Conservation (phyloP, 2,797 vertebrate genomes). For the Eulemur mongoz region DNA sequence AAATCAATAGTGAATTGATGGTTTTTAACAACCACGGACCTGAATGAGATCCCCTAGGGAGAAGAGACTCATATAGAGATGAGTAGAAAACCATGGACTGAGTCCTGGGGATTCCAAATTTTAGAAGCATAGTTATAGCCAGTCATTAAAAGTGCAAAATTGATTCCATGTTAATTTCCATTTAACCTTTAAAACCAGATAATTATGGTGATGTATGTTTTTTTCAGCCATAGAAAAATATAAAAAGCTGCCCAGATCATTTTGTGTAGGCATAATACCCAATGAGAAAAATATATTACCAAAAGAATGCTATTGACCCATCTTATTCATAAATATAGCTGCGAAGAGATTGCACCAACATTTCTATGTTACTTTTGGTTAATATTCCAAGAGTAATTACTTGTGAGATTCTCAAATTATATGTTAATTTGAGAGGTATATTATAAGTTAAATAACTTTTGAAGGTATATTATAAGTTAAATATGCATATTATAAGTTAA, state of each 20-base stretch:
- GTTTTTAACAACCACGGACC: not conserved
- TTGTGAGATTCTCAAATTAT: conserved; percentile 19
- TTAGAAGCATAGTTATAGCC: not conserved
- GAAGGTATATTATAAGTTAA: conserved; percentile 20
- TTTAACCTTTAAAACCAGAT: conserved; percentile 35
- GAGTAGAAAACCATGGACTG: not conserved
- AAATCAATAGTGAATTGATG: conserved; percentile 4
- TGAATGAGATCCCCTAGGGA: not conserved
- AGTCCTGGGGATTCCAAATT: not conserved
- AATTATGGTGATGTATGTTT: not conserved
- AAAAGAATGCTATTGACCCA: not conserved
- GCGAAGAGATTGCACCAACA: not conserved
- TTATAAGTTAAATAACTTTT: not conserved
- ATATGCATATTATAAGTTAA: not conserved
- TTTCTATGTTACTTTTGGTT: conserved; percentile 44
- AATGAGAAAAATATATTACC: conserved; percentile 14
- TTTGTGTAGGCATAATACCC: not conserved
- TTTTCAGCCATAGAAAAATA: not conserved
- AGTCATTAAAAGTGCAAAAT: conserved; percentile 34
- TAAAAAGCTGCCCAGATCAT: not conserved
- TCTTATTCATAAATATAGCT: conserved; percentile 37
- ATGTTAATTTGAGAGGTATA: not conserved
- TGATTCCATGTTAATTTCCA: not conserved
- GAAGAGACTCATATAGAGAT: not conserved
- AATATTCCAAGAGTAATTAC: conserved; percentile 3